Evolutionary conservation across 92 coral and sea anemone genomes (phyloP).

Genomic region (Epizoanthus stellaris): DNA sequence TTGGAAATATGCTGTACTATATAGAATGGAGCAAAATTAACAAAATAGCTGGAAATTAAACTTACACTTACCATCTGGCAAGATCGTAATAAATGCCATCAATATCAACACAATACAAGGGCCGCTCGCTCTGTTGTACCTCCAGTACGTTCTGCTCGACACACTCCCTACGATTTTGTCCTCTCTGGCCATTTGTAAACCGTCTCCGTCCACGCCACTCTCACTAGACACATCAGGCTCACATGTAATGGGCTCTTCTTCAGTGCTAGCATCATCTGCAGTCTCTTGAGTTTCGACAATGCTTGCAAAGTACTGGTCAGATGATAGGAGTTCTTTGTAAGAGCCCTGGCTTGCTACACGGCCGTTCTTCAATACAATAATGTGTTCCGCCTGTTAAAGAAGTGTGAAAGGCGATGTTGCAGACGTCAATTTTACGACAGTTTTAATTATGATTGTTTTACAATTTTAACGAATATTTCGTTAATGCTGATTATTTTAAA

Average conservation of each 20-base stretch:
- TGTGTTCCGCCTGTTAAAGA: not conserved
- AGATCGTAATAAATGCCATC: not conserved
- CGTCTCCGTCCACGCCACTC: not conserved
- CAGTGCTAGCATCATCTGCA: not conserved
- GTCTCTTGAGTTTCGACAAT: not conserved
- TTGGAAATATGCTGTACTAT: too few relatives aligned
- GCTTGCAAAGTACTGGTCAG: slow-evolving; percentile 7
- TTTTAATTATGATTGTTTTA: not conserved
- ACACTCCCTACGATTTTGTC: not conserved
- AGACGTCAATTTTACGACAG: not conserved
- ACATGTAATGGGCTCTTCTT: not conserved
- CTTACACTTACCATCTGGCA: not conserved
- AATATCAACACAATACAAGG: not conserved
- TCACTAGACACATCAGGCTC: not conserved
- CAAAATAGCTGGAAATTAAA: too few relatives aligned
- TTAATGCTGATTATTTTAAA: too few relatives aligned
- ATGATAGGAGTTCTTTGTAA: not conserved
- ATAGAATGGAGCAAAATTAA: not conserved
- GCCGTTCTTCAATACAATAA: not conserved
- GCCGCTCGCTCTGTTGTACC: not conserved
- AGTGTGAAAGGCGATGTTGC: not conserved
- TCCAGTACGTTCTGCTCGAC: not conserved
- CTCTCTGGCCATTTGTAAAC: slow-evolving; percentile 7
- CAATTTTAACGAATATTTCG: too few relatives aligned
- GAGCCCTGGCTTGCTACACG: not conserved